Evolutionary conservation across 2,797 vertebrate genomes (phyloP), one percentile per base, ranked within the genome.

Genomic region (Dromococcyx pavoninus): DNA sequence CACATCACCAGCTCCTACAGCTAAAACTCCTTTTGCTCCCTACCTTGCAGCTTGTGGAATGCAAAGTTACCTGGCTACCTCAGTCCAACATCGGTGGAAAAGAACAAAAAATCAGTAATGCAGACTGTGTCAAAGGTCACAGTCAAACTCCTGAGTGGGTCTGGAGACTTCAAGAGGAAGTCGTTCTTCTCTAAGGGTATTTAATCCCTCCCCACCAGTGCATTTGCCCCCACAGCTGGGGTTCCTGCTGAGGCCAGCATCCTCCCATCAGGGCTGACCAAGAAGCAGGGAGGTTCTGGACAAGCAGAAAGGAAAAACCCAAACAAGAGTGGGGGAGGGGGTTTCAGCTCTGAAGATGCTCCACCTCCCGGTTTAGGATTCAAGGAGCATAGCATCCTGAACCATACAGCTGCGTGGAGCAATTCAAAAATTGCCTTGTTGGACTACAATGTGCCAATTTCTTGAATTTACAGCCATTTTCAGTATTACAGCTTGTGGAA

Each of bases 371-470:
- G 81, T 37, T 93, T 93, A 91, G 93, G 94, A 96, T 89, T 51
- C 94, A 54, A 88, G 84, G 65, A 35, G 86, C 79, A 53, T 67
- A 58, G 44, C 75, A 53, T 62, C 94, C 75, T 54, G 81, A 94
- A 92, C 95, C 1, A 28, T 95, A 87, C 97, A 97, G 96, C 97
- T 97, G 97, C 95, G 86, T 12, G 87, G 94, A 97, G 97, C 97
- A 96, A 98, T 98, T 97, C 97, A 95, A 77, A 97, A 96, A 98
- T 98, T 97, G 98, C 97, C 97, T 97, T 96, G 95, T 97, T 96
- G 97, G 96, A 76, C 95, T 86, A 86, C 97, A 97, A 89, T 91
- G 83, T 98, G 97, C 97, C 98, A 98, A 97, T 98, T 98, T 97
- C 91, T 97, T 95, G 96, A 97, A 97, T 97, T 97, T 97, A 97